Conservation (phyloP, 2,797 vertebrate genomes). For the Potorous gilbertii region DNA sequence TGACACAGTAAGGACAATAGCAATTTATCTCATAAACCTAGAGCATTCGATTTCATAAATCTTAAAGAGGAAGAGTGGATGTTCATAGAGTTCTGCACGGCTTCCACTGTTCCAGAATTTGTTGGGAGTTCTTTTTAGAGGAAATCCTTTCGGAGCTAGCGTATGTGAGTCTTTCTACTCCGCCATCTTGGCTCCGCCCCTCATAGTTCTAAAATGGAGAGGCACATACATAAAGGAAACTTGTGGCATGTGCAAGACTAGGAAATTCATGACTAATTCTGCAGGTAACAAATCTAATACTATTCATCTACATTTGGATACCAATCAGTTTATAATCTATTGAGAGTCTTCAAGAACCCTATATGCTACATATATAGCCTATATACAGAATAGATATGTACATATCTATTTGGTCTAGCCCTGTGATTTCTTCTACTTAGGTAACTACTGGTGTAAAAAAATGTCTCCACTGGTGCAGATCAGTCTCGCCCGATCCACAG, state of each 20-base stretch:
- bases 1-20: neutral
- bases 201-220: neutral
- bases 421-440: neutral
- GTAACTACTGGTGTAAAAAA: neutral
- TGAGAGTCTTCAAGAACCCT: neutral
- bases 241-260: neutral
- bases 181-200: no score
- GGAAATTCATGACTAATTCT: neutral
- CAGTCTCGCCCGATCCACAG: neutral
- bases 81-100: neutral
- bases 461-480: neutral
- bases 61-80: neutral
- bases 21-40: neutral
- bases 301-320: neutral
- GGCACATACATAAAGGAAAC: neutral
- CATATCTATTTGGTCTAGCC: neutral
- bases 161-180: no score
- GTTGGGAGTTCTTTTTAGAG: no score
- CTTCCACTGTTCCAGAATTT: no score
- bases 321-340: neutral
- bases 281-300: neutral
- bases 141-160: no score
- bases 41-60: neutral
- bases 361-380: neutral
- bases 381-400: neutral